Conservation (phyloP, 2,797 vertebrate genomes). For the Merluccius polli region DNA sequence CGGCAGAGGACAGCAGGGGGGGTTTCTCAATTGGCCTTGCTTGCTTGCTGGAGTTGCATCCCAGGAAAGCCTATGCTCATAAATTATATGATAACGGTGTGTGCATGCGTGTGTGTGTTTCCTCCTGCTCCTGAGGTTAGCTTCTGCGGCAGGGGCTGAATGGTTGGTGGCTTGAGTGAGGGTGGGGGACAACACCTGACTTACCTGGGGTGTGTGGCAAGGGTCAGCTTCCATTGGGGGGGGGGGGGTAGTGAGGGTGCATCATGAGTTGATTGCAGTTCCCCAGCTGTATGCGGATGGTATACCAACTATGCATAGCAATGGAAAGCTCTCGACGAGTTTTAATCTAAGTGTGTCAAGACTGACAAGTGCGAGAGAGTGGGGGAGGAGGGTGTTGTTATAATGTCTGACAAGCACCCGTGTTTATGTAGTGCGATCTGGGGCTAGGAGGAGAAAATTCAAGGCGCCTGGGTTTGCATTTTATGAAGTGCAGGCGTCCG, state of each 20-base stretch:
- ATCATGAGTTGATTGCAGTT: slow-evolving; percentile 46
- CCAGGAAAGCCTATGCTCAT: slow-evolving; percentile 62
- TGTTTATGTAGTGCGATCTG: slow-evolving; percentile 55
- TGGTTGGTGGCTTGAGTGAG: slow-evolving; percentile 44
- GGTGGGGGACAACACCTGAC: slow-evolving; percentile 4
- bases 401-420: slow-evolving; percentile 44
- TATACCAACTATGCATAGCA: slow-evolving; percentile 31
- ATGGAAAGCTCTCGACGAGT: slow-evolving; percentile 55
- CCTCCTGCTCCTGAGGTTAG: slow-evolving; percentile 65
- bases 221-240: slow-evolving; percentile 30
- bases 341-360: slow-evolving; percentile 67
- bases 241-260: slow-evolving; percentile 14
- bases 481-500: slow-evolving; percentile 1
- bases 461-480: slow-evolving; percentile 16
- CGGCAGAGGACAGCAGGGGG: slow-evolving; percentile 34
- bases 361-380: slow-evolving; percentile 54
- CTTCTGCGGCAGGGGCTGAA: slow-evolving; percentile 43
- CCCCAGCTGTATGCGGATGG: background rate
- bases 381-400: slow-evolving; percentile 23
- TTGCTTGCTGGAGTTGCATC: slow-evolving; percentile 62
- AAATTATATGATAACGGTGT: slow-evolving; percentile 71
- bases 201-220: slow-evolving; percentile 57
- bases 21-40: slow-evolving; percentile 60
- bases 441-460: slow-evolving; percentile 43
- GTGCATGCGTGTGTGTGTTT: slow-evolving; percentile 20